Evolutionary conservation across 2,888 invertebrate genomes (phyloP).

Genomic region (Neria commutata): DNA sequence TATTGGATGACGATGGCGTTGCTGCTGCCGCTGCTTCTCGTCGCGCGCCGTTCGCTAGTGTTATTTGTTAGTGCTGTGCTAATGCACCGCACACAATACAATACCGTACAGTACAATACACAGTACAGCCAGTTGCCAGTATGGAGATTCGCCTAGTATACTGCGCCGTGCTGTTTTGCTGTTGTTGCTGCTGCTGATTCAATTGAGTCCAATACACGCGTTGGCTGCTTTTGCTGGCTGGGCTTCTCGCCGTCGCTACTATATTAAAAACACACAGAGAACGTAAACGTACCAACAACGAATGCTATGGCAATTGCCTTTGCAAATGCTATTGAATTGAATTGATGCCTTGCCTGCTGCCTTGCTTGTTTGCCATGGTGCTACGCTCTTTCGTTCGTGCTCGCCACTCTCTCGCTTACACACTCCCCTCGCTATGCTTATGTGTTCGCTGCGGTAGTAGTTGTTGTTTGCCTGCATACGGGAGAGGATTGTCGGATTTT

Average conservation of each 20-base stretch:
- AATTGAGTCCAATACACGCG: constrained; percentile 25
- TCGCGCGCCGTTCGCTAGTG: no score
- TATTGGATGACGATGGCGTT: constrained; percentile 7
- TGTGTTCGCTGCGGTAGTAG: constrained; percentile 19
- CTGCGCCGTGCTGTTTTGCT: constrained; percentile 21
- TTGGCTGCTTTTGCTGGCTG: constrained; percentile 46
- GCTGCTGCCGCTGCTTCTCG: constrained; percentile 20
- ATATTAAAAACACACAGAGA: constrained; percentile 58
- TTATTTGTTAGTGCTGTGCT: no score
- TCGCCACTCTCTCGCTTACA: neutral
- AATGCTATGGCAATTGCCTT: constrained; percentile 49
- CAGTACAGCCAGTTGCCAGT: no score
- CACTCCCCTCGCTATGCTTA: neutral
- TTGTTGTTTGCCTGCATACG: constrained; percentile 11
- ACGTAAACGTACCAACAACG: constrained; percentile 60
- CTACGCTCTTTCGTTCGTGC: constrained; percentile 1
- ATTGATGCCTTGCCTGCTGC: constrained; percentile 52
- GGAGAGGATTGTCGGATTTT: constrained; percentile 12
- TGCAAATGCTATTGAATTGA: constrained; percentile 59
- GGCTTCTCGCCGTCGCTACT: constrained; percentile 35
- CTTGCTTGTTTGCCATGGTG: constrained; percentile 27
- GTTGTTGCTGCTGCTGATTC: constrained; percentile 26
- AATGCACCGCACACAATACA: no score
- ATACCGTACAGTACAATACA: no score
- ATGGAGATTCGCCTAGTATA: constrained; percentile 2